Conservation (phyloP, 1,140 invertebrate genomes). For the Solenopsis fugax region DNA sequence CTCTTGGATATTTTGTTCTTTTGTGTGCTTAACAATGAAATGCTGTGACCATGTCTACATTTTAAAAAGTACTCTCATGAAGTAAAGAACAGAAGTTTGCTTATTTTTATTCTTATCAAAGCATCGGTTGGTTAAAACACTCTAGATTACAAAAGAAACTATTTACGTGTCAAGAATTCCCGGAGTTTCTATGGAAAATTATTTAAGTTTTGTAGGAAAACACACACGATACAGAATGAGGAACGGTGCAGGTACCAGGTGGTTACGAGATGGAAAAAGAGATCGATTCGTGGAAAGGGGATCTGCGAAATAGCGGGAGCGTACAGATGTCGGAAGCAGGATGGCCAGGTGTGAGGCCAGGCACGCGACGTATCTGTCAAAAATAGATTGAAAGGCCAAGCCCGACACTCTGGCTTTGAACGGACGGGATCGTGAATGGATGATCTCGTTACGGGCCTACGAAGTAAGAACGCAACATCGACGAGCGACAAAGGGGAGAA, state of each 20-base stretch:
- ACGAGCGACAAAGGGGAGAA: neutral
- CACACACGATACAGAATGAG: neutral
- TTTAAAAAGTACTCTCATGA: neutral
- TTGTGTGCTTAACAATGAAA: neutral
- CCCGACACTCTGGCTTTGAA: slow-evolving; percentile 59
- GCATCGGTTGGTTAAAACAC: neutral
- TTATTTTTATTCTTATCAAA: neutral
- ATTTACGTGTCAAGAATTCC: neutral
- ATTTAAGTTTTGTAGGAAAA: neutral
- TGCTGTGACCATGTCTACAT: neutral
- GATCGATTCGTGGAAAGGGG: slow-evolving; percentile 55
- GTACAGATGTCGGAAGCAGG: slow-evolving; percentile 71
- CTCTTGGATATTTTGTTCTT: too few relatives aligned
- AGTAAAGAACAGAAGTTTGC: neutral
- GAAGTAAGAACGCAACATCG: slow-evolving; percentile 33
- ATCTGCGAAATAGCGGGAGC: slow-evolving; percentile 8
- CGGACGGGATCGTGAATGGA: slow-evolving; percentile 64
- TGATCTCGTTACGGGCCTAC: slow-evolving; percentile 30
- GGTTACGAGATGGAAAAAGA: slow-evolving; percentile 12
- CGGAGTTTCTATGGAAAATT: neutral
- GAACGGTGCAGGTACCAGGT: neutral
- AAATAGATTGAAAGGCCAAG: slow-evolving; percentile 64
- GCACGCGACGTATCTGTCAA: slow-evolving; percentile 65
- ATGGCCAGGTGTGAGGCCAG: slow-evolving; percentile 72
- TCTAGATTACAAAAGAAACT: neutral